Percentiles rank a stretch among this genome's conserved stretches.
Conservation (phyloP, 2,797 vertebrate genomes). For the Argentina silus region DNA sequence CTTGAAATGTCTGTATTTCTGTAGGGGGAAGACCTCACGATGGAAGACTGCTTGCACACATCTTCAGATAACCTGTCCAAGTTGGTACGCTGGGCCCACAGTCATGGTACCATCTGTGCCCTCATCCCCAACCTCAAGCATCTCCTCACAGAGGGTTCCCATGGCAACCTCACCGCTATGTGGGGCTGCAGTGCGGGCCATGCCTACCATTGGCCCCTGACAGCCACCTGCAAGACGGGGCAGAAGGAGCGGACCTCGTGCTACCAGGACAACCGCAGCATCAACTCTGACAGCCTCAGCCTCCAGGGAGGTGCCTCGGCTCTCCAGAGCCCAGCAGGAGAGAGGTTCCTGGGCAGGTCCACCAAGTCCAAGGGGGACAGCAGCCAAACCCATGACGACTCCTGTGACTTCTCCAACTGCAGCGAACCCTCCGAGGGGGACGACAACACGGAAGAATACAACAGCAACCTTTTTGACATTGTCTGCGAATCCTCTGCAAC, state of each 20-base stretch:
- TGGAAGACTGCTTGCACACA: conserved; percentile 91
- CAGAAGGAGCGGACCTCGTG: conserved; percentile 81
- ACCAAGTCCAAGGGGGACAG: conserved; percentile 82
- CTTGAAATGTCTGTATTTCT: conserved; percentile 2
- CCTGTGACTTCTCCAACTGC: conserved; percentile 87
- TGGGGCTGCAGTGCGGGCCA: conserved; percentile 90
- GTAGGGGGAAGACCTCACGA: conserved; percentile 65
- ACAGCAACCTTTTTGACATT: conserved; percentile 84
- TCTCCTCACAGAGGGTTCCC: conserved; percentile 82
- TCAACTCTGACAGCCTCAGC: conserved; percentile 81
- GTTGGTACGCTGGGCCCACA: conserved; percentile 93
- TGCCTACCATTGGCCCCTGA: conserved; percentile 90
- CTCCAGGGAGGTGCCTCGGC: conserved; percentile 78
- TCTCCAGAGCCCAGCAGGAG: conserved; percentile 74
- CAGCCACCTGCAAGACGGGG: conserved; percentile 80
- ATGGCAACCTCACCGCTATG: conserved; percentile 84
- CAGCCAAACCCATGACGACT: conserved; percentile 80
- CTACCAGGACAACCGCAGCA: conserved; percentile 84
- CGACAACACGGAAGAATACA: conserved; percentile 87
- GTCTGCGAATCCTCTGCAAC: conserved; percentile 88
- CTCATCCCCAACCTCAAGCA: conserved; percentile 90
- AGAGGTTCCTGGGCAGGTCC: conserved; percentile 75
- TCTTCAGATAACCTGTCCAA: conserved; percentile 89
- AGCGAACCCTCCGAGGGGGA: conserved; percentile 87
- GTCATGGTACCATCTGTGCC: conserved; percentile 91